Percentiles rank a stretch among this genome's conserved stretches.
Conservation (phyloP, 2,888 invertebrate genomes). For the Campoletis raptor region DNA sequence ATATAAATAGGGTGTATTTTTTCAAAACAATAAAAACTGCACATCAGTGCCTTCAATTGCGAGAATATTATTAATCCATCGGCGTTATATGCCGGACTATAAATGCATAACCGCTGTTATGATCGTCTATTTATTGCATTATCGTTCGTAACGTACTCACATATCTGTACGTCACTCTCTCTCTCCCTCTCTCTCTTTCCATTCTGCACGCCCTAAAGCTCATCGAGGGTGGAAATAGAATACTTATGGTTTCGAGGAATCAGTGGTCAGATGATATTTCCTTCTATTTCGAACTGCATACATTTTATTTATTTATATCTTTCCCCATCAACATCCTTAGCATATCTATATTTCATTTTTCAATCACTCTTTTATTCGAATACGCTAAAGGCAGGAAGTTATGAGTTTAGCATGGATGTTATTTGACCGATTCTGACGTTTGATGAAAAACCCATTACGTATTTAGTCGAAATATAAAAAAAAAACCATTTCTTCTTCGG, state of each 20-base stretch:
- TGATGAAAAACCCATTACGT: too few relatives aligned
- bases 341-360: background rate
- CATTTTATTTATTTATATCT: too few relatives aligned
- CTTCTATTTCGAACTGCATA: background rate
- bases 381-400: too few relatives aligned
- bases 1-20: background rate
- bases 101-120: conserved; percentile 12
- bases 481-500: too few relatives aligned
- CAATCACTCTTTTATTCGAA: background rate
- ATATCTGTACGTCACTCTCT: background rate
- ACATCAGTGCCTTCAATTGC: background rate
- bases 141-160: conserved; percentile 19
- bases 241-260: background rate
- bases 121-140: background rate
- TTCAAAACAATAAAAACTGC: background rate
- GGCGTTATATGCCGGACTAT: background rate
- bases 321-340: background rate
- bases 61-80: background rate
- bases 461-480: too few relatives aligned
- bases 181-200: background rate
- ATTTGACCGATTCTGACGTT: too few relatives aligned
- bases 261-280: conserved; percentile 11
- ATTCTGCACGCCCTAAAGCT: background rate
- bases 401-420: too few relatives aligned
- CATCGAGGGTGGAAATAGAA: conserved; percentile 20